Evolutionary conservation across 2,888 invertebrate species (phyloP).

Genomic region (Ornithoptera priamus): DNA sequence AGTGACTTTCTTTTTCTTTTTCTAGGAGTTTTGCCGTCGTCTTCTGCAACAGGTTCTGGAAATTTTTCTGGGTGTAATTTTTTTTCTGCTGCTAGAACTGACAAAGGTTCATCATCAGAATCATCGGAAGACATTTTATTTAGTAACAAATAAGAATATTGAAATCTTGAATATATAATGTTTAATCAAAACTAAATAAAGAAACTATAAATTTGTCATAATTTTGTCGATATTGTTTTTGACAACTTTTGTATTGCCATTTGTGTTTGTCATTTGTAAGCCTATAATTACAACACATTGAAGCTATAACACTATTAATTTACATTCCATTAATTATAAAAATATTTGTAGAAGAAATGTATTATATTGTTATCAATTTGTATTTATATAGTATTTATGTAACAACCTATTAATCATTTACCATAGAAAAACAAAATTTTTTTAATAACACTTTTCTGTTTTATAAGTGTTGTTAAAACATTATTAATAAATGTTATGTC

Average conservation of each 20-base stretch:
- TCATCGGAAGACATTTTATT: constrained; percentile 56
- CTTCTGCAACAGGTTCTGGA: constrained; percentile 30
- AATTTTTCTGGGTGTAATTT: constrained; percentile 45
- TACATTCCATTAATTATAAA: no score
- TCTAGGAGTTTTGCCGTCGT: constrained; percentile 34
- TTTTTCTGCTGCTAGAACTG: constrained; percentile 62
- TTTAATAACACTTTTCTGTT: no score
- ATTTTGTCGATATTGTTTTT: constrained; percentile 14
- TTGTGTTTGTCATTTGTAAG: no score
- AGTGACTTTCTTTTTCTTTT: constrained; percentile 44
- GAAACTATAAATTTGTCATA: background rate
- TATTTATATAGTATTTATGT: no score
- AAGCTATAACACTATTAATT: no score
- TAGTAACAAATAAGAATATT: background rate
- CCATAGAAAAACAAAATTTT: no score
- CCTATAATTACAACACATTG: no score
- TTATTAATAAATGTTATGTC: no score
- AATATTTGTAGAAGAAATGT: no score
- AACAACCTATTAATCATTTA: no score
- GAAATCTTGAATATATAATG: background rate
- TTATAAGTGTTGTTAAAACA: no score
- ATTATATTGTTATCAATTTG: no score
- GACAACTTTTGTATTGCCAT: constrained; percentile 5
- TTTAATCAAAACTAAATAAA: background rate
- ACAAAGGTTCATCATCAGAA: constrained; percentile 72